Conservation (phyloP, 2,797 vertebrate species). For the Myotis findleyi region DNA sequence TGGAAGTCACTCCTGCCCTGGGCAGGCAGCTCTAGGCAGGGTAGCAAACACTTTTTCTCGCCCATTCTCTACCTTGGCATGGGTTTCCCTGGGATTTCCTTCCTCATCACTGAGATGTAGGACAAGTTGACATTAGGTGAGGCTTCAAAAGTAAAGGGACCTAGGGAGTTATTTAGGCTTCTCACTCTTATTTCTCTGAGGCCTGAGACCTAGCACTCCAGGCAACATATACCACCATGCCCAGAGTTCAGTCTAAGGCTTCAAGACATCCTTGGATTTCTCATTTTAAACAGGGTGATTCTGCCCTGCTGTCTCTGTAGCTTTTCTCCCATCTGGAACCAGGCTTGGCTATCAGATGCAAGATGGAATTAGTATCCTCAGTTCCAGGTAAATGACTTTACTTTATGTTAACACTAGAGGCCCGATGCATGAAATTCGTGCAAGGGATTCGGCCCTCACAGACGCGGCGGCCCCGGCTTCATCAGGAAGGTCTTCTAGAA, state of each 20-base stretch:
- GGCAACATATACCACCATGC: neutral
- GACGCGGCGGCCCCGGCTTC: rapidly evolving
- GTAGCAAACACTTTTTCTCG: neutral
- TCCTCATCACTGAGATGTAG: neutral
- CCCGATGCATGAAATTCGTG: too few species aligned
- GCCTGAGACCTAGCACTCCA: neutral
- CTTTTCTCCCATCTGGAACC: neutral
- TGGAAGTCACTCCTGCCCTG: neutral
- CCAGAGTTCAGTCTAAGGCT: neutral
- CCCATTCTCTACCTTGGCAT: neutral
- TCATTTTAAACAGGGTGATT: neutral
- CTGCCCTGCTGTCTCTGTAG: neutral
- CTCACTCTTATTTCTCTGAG: rapidly evolving
- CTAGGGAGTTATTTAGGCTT: neutral
- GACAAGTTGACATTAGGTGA: neutral
- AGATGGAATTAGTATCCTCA: neutral
- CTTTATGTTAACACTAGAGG: neutral
- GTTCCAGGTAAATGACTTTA: neutral
- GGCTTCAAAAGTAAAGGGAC: neutral
- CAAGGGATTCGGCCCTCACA: too few species aligned
- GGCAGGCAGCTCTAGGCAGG: rapidly evolving
- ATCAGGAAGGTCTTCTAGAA: too few species aligned
- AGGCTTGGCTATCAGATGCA: neutral
- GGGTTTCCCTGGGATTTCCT: neutral
- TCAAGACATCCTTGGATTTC: neutral